Evolutionary conservation across 2,797 vertebrate species (phyloP), one percentile per base, ranked within the genome.

Genomic region (Sciaenops ocellatus): DNA sequence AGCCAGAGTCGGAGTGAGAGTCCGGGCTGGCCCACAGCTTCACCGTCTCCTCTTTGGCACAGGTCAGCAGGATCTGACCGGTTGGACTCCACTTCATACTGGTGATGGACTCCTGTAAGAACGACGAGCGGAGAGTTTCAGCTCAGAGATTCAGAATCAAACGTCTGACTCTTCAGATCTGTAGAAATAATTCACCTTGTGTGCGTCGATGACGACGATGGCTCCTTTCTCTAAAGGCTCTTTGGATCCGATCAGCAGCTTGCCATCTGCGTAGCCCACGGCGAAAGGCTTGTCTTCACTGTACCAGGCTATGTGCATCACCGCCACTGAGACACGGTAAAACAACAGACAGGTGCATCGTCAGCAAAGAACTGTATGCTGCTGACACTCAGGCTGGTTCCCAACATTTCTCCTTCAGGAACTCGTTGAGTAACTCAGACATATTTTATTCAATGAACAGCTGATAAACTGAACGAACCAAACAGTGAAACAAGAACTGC

Each of bases 191-290:
- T 69, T 59, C 88, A 99, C 98, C 97, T 99, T 97, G 89, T 98
- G 97, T 3, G 98, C 98, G 81, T 99, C 98, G 12, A 98, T 96
- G 20, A 99, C 93, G 81, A 98, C 68, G 0, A 98, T 94, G 68
- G 96, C 97, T 91, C 96, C 97, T 90, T 98, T 98, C 78, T 98
- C 98, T 48, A 95, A 79, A 0, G 97, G 96, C 60, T 98, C 97
- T 83, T 96, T 98, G 71, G 95, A 95, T 81, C 97, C 98, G 54
- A 99, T 94, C 71, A 99, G 93, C 76, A 99, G 91, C 85, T 97
- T 99, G 18, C 98, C 98, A 85, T 99, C 98, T 30, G 97, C 95
- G 78, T 98, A 99, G 72, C 98, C 98, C 34, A 98, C 96, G 24
- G 97, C 97, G 88, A 99, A 99, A 0, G 97, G 97, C 82, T 93